Conservation (phyloP, 2,888 invertebrate genomes). For the Amorpha juglandis region DNA sequence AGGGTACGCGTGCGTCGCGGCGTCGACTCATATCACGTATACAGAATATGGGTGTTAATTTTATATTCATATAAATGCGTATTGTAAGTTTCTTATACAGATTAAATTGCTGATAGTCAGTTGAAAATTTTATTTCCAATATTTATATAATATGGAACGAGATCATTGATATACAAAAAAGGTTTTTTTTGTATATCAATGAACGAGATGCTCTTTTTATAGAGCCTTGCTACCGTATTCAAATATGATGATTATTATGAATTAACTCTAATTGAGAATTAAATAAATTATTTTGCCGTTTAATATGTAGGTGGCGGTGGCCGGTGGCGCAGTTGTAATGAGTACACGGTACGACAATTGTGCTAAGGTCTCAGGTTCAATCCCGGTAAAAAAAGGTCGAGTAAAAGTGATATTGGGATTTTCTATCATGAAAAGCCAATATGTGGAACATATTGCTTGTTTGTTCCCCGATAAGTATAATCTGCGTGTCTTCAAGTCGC, state of each 20-base stretch:
- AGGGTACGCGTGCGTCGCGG: conserved; percentile 33
- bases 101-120: neutral
- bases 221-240: too few species aligned
- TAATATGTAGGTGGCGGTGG: too few species aligned
- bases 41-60: conserved; percentile 22
- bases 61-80: conserved; percentile 10
- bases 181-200: too few species aligned
- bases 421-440: neutral
- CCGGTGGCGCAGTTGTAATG: neutral
- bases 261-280: too few species aligned
- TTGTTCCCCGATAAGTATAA: too few species aligned
- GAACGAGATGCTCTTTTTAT: too few species aligned
- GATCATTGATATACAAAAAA: too few species aligned
- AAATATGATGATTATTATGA: too few species aligned
- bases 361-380: neutral
- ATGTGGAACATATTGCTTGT: too few species aligned
- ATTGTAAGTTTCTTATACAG: neutral
- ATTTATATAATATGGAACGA: too few species aligned
- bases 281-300: too few species aligned
- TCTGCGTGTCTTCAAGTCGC: too few species aligned
- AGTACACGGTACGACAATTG: neutral
- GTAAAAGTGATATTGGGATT: neutral
- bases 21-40: conserved; percentile 15
- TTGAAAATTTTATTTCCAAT: neutral
- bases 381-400: neutral